Base-by-base conservation (phyloP, 2,888 invertebrate species). In the Copidosoma aretas region DNA sequence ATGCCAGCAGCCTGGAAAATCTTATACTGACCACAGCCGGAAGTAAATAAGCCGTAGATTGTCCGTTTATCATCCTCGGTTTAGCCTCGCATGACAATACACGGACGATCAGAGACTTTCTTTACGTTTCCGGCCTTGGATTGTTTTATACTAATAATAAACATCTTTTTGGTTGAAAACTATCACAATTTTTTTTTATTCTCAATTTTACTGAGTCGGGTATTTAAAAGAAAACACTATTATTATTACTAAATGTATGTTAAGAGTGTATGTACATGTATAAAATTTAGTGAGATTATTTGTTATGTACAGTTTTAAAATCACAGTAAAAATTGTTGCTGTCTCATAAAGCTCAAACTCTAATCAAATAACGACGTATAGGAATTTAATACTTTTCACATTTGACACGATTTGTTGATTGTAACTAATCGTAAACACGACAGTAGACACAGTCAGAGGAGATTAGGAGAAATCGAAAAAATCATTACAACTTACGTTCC, bases 281-380 rank as follows among this genome's bases (percentile, higher is more conserved):
- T 60, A 41, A 63, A 57, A 60, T 60, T 64, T 60, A 70, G 58
- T 61, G 56, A 61, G 21, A 67, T 63, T 67, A 67, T n/a, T 70
- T 60, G 8, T 52, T 52, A 24, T 62, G 60, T 64, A 68, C 64
- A 64, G 51, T 71, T 73, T 73, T 67, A 46, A 70, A 71, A 75
- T 76, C 74, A 76, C 74, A 76, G 75, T 75, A 64, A 64, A 63
- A 75, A 74, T 70, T 70, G 60, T 75, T 76, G 62, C 65, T 60
- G 73, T 74, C 69, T 71, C 24, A 66, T 68, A 66, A 71, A 71
- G 63, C 56, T 68, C 64, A 46, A 70, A 67, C 46, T 58, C 57
- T 61, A 49, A 17, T 67, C 71, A 71, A 68, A 68, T 66, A 71
- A 68, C 71, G 51, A 68, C 65, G 53, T 64, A 43, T 64, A 64